Conservation (phyloP, 2,113 vertebrate genomes). For the Lichenostomus cassidix region DNA sequence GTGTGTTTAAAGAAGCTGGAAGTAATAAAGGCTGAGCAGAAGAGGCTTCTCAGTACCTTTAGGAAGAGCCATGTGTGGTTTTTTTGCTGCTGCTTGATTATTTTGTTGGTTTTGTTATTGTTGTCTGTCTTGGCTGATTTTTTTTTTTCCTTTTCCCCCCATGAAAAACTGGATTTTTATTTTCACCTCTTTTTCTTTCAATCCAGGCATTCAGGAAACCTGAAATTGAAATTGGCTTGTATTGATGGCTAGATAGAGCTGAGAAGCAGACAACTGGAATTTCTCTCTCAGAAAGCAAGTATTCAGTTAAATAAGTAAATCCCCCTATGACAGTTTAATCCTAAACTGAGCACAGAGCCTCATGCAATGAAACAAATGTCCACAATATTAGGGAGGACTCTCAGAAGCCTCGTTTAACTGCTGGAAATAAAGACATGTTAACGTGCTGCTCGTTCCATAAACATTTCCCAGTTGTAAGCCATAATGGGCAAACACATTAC, state of each 20-base stretch:
- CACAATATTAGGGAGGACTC: slow-evolving; percentile 4
- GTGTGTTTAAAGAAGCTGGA: not conserved
- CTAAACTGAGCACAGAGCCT: not conserved
- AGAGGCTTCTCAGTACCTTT: not conserved
- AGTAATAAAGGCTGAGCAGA: not conserved
- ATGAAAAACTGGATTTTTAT: slow-evolving; percentile 15
- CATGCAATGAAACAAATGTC: slow-evolving; percentile 51
- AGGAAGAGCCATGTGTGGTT: not conserved
- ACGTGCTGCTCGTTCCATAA: slow-evolving; percentile 10
- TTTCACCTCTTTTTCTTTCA: slow-evolving; percentile 38
- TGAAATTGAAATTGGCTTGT: slow-evolving; percentile 58
- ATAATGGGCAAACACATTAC: not conserved
- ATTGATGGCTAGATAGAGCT: slow-evolving; percentile 58
- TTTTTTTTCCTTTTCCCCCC: not conserved
- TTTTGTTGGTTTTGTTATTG: not conserved
- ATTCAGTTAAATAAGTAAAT: slow-evolving; percentile 66
- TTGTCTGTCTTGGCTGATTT: not conserved
- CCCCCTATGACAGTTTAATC: slow-evolving; percentile 48
- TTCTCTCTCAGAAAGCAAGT: slow-evolving; percentile 63
- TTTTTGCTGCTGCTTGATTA: not conserved
- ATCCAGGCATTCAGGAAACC: slow-evolving; percentile 50
- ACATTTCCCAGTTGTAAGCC: slow-evolving; percentile 22
- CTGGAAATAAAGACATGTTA: slow-evolving; percentile 14
- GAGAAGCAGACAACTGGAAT: slow-evolving; percentile 49
- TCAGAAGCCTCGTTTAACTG: slow-evolving; percentile 38